Base-by-base conservation (phyloP, 2,113 vertebrate genomes). In the Eurypyga helias region DNA sequence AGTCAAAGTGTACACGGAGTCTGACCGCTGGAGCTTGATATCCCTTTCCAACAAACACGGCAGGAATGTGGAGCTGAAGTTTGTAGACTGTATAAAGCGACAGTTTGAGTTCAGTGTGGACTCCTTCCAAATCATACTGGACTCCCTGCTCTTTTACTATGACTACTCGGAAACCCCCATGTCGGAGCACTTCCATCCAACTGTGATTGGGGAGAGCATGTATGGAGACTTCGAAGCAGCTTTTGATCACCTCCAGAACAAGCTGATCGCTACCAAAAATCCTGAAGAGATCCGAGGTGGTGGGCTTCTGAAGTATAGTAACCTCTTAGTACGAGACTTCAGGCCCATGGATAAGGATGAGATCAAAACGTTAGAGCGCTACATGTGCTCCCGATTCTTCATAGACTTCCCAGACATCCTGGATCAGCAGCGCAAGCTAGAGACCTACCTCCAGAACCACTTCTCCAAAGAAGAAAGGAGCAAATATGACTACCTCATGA, bases 81-180 rank as follows among this genome's bases (percentile, higher is more conserved):
- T 99, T 28, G 99, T 99, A 16, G 99, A 99, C 97, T 98, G 98
- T 11, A 99, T 99, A 96, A 98, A 99, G 21, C 98, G 99, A 2
- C 99, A 99, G 98, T 99, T 99, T 41, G 99, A 99, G 98, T 99
- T 99, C 93, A 99, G 99, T 0, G 99, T 99, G 94, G 99, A 99
- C 97, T 99, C 99, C 2, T 99, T 99, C 97, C 99, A 99, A 97
- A 99, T 99, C n/a, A 98, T 99, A 72, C 97, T 99, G 96, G 99
- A 99, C 83, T 99, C 99, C 1, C 81, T 99, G 97, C 99, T 99
- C 6, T 94, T 98, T 19, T 99, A 98, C 96, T 99, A 99, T 4
- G 98, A 98, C 83, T 97, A 98, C 88, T 97, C 98, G 0, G 93
- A 98, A 82, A 96, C 97, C 17, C 98, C 99, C n/a, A 98, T 99